phyloP scores from a whole-genome alignment of 2,113 vertebrate species.

The Rana temporaria region DNA sequence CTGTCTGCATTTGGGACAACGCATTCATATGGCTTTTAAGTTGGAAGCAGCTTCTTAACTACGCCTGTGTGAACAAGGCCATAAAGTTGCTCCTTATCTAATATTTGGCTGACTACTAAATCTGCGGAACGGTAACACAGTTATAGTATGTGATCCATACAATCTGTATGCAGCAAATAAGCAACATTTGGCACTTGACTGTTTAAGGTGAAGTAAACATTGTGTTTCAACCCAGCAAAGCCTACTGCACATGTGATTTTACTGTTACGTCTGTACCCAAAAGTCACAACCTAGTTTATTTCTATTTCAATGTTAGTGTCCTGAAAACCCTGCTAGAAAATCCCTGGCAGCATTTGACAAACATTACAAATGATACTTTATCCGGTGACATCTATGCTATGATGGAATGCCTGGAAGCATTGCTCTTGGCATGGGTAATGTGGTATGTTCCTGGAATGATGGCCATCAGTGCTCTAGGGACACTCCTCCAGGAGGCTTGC shows the following conservation, averaged over 20 bases:
- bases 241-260: constrained; percentile 1
- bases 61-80: no score
- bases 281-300: constrained; percentile 37
- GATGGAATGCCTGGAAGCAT: constrained; percentile 49
- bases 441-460: constrained; percentile 55
- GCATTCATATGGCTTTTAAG: no score
- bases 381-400: constrained; percentile 47
- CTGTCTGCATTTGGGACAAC: no score
- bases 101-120: no score
- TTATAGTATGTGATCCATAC: no score
- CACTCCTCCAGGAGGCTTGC: constrained; percentile 47
- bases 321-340: constrained; percentile 25
- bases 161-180: no score
- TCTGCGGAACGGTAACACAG: no score
- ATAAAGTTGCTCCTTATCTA: no score
- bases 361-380: constrained; percentile 47
- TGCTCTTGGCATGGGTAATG: constrained; percentile 47
- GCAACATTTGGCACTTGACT: no score
- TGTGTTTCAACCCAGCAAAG: neutral
- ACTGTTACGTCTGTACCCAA: neutral
- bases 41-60: no score
- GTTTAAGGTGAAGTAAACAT: neutral
- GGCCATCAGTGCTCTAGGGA: constrained; percentile 37
- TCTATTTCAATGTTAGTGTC: constrained; percentile 2
- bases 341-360: constrained; percentile 38